These are phyloP conservation scores for Sylvicapra grimmia DNA, from an alignment of 2,113 vertebrate genomes.

Conservation along the genomic window DNA sequence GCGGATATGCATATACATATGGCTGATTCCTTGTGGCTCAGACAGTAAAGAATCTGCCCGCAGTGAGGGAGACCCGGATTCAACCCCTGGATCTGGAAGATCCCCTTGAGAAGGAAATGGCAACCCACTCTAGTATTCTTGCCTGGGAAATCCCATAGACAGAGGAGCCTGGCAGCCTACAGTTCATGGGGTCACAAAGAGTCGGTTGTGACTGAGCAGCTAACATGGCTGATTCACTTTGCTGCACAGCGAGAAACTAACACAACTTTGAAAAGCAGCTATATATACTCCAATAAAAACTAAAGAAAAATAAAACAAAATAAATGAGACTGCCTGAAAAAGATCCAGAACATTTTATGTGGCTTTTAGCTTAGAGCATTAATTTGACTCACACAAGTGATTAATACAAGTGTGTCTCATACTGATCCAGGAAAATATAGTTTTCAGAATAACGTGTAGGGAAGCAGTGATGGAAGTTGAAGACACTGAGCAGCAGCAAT, in stretches of 20 bases:
- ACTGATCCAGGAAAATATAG: not conserved
- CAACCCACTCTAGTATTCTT: not conserved
- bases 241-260: not conserved
- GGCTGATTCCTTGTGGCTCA: not conserved
- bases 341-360: not conserved
- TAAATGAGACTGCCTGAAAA: not conserved
- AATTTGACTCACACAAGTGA: not conserved
- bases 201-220: not conserved
- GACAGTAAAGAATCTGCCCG: not conserved
- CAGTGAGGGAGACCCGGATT: fast-evolving
- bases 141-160: not conserved
- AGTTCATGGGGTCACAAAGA: not conserved
- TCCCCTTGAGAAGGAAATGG: not conserved
- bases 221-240: not conserved
- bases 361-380: not conserved
- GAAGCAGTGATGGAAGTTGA: not conserved
- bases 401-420: not conserved
- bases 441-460: not conserved
- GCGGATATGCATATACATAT: fast-evolving
- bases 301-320: not conserved
- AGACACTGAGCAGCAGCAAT: not conserved
- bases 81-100: not conserved
- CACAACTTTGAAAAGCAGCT: not conserved
- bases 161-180: not conserved
- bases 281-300: not conserved